These are phyloP conservation scores for Ectemnius continuus DNA, from an alignment of 2,888 invertebrate genomes.

Conservation along the genomic window DNA sequence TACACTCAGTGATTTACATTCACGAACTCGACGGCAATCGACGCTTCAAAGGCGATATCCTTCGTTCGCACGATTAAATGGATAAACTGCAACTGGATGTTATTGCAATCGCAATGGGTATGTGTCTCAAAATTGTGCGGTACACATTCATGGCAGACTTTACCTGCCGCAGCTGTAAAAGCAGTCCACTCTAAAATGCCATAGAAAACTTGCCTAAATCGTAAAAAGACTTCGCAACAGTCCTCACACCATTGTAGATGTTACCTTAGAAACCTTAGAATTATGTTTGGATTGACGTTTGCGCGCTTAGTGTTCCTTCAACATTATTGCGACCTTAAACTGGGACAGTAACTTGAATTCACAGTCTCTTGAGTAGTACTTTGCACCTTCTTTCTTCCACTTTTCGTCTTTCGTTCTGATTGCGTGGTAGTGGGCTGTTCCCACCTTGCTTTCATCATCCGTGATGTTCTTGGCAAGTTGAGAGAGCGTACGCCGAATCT, in stretches of 20 bases:
- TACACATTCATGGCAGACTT: no score
- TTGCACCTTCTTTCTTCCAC: constrained; percentile 1
- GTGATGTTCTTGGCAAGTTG: no score
- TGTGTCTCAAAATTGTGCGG: no score
- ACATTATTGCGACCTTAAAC: constrained; percentile 31
- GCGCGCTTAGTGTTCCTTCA: constrained; percentile 41
- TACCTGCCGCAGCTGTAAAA: no score
- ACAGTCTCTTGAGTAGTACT: no score
- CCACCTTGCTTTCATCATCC: no score
- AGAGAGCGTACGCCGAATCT: constrained; percentile 17
- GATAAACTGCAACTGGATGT: constrained; percentile 19
- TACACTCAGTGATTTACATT: constrained; percentile 42
- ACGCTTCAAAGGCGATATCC: constrained; percentile 30
- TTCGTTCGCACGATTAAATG: constrained; percentile 44
- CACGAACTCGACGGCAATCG: constrained; percentile 36
- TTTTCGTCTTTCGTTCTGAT: constrained; percentile 11
- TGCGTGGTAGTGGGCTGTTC: not conserved
- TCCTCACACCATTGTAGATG: constrained; percentile 37
- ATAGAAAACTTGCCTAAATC: constrained; percentile 42
- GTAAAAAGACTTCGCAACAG: constrained; percentile 43
- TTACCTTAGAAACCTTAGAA: constrained; percentile 55
- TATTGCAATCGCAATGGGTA: no score
- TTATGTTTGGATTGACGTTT: constrained; percentile 58
- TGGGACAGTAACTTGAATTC: no score
- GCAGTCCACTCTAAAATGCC: constrained; percentile 24